phyloP scores from a whole-genome alignment of 2,888 invertebrate genomes.

The Oxyteleia sp. region DNA sequence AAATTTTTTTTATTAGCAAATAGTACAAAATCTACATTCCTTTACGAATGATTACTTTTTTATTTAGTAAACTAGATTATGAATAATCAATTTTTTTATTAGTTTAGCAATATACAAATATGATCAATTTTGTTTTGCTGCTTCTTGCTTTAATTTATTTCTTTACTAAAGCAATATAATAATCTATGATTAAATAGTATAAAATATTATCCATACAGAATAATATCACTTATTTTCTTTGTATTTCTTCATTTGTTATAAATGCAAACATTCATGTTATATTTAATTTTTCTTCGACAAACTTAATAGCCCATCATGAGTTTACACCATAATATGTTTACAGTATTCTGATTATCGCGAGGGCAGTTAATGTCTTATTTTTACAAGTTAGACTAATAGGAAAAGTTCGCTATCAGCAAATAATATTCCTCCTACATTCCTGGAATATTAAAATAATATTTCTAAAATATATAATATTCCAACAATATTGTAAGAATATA shows the following conservation, averaged over 20 bases:
- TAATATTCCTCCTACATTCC: too few species aligned
- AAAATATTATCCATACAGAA: background rate
- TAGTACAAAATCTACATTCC: background rate
- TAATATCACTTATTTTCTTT: background rate
- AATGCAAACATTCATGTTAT: background rate
- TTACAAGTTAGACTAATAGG: too few species aligned
- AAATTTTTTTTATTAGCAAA: background rate
- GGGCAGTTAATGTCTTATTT: too few species aligned
- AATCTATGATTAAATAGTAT: background rate
- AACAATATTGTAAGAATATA: too few species aligned
- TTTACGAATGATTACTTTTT: background rate
- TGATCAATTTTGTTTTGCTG: background rate
- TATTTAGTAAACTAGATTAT: background rate
- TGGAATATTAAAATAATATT: too few species aligned
- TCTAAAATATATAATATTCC: too few species aligned
- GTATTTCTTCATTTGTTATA: background rate
- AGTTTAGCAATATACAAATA: background rate
- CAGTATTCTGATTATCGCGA: background rate
- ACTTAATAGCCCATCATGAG: background rate
- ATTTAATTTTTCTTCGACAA: background rate
- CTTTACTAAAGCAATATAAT: background rate
- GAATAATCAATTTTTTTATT: background rate
- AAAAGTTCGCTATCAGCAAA: too few species aligned
- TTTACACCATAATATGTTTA: background rate
- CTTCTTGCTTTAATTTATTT: too few species aligned